Evolutionary conservation across 2,797 vertebrate genomes (phyloP).

Genomic region (Paedocypris micromegethes): DNA sequence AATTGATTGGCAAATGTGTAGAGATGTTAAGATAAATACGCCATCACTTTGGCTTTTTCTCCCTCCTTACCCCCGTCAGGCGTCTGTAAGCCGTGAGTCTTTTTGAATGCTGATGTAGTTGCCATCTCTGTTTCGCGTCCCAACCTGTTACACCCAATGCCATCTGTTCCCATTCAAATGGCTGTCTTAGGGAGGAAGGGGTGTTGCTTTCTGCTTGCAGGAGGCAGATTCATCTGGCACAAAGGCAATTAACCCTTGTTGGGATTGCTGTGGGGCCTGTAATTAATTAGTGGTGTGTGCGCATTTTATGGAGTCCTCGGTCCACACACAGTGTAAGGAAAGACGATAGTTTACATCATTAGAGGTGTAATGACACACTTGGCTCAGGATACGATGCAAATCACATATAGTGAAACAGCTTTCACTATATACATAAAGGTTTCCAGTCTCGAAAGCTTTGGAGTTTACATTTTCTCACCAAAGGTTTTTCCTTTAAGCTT

Average conservation of each 20-base stretch:
- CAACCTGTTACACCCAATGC: conserved; percentile 64
- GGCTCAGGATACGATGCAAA: too few species aligned
- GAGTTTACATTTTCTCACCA: not conserved
- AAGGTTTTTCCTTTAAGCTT: conserved; percentile 22
- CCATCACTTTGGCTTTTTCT: not conserved
- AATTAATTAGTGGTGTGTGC: conserved; percentile 62
- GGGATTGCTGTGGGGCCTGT: conserved; percentile 61
- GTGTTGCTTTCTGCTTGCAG: conserved; percentile 34
- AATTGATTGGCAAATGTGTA: too few species aligned
- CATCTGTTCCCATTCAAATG: conserved; percentile 69
- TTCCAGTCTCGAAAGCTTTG: not conserved
- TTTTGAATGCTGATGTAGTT: conserved; percentile 58
- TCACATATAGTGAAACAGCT: too few species aligned
- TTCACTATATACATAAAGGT: not conserved
- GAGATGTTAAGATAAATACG: too few species aligned
- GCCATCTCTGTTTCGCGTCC: conserved; percentile 56
- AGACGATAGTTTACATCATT: conserved; percentile 4
- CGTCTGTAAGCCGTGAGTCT: conserved; percentile 50
- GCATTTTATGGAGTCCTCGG: conserved; percentile 50
- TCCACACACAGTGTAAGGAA: conserved; percentile 16
- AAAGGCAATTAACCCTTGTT: conserved; percentile 71
- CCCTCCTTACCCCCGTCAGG: conserved; percentile 46
- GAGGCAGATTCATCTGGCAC: conserved; percentile 57
- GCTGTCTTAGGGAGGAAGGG: conserved; percentile 31
- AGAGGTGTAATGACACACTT: too few species aligned